Conservation (phyloP, 2,888 invertebrate genomes). For the Noctua comes region DNA sequence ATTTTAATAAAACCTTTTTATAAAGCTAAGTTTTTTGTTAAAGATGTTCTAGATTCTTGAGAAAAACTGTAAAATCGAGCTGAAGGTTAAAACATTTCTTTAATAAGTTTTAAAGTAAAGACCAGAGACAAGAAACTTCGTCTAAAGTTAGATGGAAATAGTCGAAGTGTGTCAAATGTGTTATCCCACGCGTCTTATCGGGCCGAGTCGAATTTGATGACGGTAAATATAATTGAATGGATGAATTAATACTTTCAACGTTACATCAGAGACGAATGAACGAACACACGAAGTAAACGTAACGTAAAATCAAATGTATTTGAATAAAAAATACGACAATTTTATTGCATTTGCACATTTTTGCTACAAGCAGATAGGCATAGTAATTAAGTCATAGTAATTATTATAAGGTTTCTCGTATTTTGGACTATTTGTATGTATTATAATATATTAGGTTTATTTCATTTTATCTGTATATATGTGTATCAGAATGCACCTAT, state of each 20-base stretch:
- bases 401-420: too few species aligned
- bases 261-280: slow-evolving; percentile 46
- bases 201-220: slow-evolving; percentile 69
- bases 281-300: background rate
- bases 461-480: too few species aligned
- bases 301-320: background rate
- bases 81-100: background rate
- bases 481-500: too few species aligned
- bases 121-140: slow-evolving; percentile 21
- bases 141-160: slow-evolving; percentile 46
- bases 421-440: too few species aligned
- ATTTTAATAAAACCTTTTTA: slow-evolving; percentile 32
- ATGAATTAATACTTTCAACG: slow-evolving; percentile 69
- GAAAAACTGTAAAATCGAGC: slow-evolving; percentile 14
- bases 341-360: background rate
- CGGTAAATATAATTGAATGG: slow-evolving; percentile 65
- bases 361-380: background rate
- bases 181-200: slow-evolving; percentile 71
- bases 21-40: slow-evolving; percentile 16
- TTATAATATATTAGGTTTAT: too few species aligned
- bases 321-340: background rate
- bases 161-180: slow-evolving; percentile 60
- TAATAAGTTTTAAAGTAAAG: slow-evolving; percentile 23
- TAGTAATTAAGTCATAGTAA: too few species aligned
- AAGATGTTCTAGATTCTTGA: slow-evolving; percentile 21